A percentile compares a stretch with the other conserved stretches of the same genome.
These are phyloP conservation scores for Polydrusus pterygomalis DNA, from an alignment of 2,888 invertebrate genomes.

Conservation along the genomic window DNA sequence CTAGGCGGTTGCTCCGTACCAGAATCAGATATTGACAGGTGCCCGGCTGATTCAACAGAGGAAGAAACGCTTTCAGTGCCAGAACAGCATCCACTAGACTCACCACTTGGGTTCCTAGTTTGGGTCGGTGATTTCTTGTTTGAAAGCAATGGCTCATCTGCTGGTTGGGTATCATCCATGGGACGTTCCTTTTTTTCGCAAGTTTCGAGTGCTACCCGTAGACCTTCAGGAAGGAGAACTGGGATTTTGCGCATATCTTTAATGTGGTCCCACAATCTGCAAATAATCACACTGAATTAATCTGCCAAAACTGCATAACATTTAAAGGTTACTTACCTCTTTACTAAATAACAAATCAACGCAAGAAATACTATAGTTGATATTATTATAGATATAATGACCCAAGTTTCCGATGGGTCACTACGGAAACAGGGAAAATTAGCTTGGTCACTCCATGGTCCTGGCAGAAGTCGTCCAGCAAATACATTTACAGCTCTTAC, in stretches of 20 bases:
- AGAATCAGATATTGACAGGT: conserved; percentile 72
- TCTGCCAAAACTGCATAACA: too few relatives aligned
- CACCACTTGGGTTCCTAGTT: conserved; percentile 60
- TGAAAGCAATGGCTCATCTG: conserved; percentile 67
- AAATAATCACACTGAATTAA: not conserved
- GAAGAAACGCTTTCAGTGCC: conserved; percentile 76
- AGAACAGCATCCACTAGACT: conserved; percentile 76
- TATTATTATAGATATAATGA: conserved; percentile 52
- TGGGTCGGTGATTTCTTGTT: conserved; percentile 58
- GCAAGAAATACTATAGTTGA: conserved; percentile 48
- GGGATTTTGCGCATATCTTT: conserved; percentile 24
- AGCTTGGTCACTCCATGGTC: conserved; percentile 68
- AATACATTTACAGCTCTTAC: conserved; percentile 69
- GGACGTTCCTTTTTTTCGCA: conserved; percentile 62
- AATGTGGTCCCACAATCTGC: conserved; percentile 33
- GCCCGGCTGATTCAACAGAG: conserved; percentile 74
- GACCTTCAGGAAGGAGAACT: conserved; percentile 41
- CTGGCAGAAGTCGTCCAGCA: conserved; percentile 60
- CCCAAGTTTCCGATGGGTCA: conserved; percentile 53
- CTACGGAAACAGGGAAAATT: conserved; percentile 61
- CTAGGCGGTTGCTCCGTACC: conserved; percentile 70
- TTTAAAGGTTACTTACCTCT: conserved; percentile 34
- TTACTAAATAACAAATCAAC: conserved; percentile 30
- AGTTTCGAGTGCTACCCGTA: conserved; percentile 31
- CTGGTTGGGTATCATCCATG: conserved; percentile 61